phyloP scores from a whole-genome alignment of 2,113 vertebrate species.

The Electrona antarctica region DNA sequence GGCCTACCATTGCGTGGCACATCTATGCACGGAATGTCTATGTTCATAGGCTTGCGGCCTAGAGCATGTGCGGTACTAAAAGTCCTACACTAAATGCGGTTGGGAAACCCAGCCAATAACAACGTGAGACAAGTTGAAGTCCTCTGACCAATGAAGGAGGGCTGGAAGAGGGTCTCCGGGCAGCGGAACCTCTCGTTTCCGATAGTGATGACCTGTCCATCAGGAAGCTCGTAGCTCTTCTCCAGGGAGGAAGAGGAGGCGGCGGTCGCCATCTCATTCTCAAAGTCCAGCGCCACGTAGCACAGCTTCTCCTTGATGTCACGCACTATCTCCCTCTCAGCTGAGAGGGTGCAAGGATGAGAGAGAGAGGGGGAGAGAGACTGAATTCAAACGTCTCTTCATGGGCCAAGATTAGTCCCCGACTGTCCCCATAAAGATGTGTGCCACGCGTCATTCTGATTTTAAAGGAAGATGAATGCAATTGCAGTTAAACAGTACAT shows the following conservation, averaged over 20 bases:
- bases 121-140: background rate
- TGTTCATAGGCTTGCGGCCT: too few species aligned
- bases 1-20: too few species aligned
- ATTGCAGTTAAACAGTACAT: too few species aligned
- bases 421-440: too few species aligned
- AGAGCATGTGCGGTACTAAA: too few species aligned
- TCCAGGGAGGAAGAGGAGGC: slow-evolving; percentile 90
- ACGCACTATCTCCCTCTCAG: slow-evolving; percentile 90
- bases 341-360: slow-evolving; percentile 54
- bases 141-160: slow-evolving; percentile 87
- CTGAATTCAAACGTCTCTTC: too few species aligned
- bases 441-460: too few species aligned
- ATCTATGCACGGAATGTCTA: too few species aligned
- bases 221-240: slow-evolving; percentile 87
- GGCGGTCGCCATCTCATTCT: slow-evolving; percentile 92
- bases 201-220: slow-evolving; percentile 76
- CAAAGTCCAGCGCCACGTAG: slow-evolving; percentile 90
- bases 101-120: too few species aligned
- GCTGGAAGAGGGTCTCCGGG: slow-evolving; percentile 91
- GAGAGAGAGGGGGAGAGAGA: background rate
- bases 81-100: too few species aligned
- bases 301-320: slow-evolving; percentile 94
- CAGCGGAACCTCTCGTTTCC: slow-evolving; percentile 91
- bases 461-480: too few species aligned
- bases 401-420: too few species aligned